These are phyloP conservation scores for Corapipo altera DNA, from an alignment of 2,113 vertebrate species.

Conservation along the genomic window DNA sequence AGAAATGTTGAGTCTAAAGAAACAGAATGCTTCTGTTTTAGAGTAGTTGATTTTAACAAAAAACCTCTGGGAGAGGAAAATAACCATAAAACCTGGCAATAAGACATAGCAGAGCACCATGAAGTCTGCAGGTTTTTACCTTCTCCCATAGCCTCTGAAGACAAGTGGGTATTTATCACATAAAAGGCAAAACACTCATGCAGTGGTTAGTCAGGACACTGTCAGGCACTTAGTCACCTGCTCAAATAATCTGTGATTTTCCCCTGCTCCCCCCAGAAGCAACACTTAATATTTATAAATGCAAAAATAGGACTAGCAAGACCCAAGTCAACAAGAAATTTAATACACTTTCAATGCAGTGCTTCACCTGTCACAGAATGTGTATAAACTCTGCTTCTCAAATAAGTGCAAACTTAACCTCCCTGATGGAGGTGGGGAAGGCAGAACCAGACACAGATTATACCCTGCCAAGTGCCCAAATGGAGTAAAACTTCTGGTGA, in stretches of 20 bases:
- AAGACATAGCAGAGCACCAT: neutral
- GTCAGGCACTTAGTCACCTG: conserved; percentile 12
- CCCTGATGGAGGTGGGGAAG: neutral
- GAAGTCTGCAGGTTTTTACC: neutral
- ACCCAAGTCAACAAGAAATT: neutral
- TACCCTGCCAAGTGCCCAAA: neutral
- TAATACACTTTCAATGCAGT: neutral
- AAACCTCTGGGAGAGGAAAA: neutral
- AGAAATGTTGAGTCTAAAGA: neutral
- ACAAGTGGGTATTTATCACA: neutral
- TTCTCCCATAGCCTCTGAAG: neutral
- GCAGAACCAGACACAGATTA: neutral
- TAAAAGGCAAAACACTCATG: neutral
- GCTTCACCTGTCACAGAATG: neutral
- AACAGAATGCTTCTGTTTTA: neutral
- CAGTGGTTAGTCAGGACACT: conserved; percentile 13
- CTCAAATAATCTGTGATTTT: neutral
- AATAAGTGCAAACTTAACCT: neutral
- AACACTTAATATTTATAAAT: conserved; percentile 27
- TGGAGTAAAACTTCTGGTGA: neutral
- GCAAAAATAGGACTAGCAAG: neutral
- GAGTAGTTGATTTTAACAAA: neutral
- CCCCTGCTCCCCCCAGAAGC: neutral
- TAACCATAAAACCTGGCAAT: neutral
- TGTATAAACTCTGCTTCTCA: neutral